Evolutionary conservation across 2,113 vertebrate species (phyloP).

Genomic region (Mastomys natalensis): DNA sequence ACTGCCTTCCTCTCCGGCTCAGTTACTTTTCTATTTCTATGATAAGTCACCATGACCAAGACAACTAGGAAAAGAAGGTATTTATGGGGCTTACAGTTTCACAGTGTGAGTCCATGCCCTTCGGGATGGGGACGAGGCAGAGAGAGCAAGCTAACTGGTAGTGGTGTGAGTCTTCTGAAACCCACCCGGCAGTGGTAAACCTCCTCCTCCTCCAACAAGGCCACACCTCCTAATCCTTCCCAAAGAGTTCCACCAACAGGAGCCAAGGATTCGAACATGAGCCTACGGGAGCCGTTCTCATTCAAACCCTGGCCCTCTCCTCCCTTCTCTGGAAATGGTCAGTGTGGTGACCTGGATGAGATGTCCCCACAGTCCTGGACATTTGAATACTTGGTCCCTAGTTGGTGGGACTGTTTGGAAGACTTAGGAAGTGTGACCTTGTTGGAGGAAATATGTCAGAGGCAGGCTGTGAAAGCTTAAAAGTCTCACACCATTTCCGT

Average conservation of each 20-base stretch:
- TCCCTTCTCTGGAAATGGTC: background rate
- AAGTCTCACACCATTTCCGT: background rate
- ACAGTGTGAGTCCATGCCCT: background rate
- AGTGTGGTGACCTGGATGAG: background rate
- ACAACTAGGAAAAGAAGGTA: background rate
- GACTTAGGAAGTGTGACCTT: background rate
- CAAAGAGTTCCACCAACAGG: background rate
- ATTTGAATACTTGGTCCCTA: background rate
- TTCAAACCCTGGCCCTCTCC: background rate
- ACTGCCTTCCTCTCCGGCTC: background rate
- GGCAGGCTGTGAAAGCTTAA: background rate
- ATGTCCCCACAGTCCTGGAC: background rate
- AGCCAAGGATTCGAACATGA: background rate
- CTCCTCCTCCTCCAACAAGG: background rate
- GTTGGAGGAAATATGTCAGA: background rate
- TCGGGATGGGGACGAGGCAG: background rate
- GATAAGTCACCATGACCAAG: background rate
- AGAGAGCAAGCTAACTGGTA: too few species aligned
- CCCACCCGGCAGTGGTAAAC: background rate
- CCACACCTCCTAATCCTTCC: background rate
- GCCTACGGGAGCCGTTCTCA: background rate
- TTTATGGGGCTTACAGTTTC: background rate
- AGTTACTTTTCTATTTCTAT: background rate
- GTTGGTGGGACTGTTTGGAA: background rate
- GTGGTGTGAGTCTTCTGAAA: background rate